Evolutionary conservation across 2,113 vertebrate genomes (phyloP).

Genomic region (Cyprinodon tularosa): DNA sequence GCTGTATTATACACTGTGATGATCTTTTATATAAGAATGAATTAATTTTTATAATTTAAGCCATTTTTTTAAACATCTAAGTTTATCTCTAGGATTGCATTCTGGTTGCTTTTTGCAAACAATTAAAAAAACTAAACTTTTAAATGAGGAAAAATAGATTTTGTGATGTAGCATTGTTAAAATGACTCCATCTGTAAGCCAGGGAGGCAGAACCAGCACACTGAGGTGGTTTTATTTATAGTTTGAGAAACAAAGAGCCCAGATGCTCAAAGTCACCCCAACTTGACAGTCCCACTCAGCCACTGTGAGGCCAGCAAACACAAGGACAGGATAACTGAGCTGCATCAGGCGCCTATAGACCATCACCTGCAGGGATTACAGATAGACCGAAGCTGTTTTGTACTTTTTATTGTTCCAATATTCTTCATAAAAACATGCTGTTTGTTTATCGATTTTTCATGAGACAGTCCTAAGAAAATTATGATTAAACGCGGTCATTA

Average conservation of each 20-base stretch:
- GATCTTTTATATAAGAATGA: too few relatives aligned
- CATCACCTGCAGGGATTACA: not conserved
- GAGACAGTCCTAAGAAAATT: too few relatives aligned
- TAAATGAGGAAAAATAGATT: not conserved
- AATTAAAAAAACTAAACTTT: not conserved
- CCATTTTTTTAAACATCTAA: not conserved
- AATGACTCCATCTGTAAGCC: not conserved
- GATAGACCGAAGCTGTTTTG: too few relatives aligned
- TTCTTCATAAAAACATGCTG: too few relatives aligned
- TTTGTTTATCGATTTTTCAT: too few relatives aligned
- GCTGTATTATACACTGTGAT: too few relatives aligned
- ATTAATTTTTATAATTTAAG: not conserved
- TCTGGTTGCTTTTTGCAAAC: not conserved
- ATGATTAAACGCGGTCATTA: not conserved
- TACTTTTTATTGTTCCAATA: not conserved
- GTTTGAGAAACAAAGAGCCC: not conserved
- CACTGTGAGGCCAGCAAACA: slow-evolving; percentile 4
- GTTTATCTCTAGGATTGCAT: not conserved
- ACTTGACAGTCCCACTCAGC: not conserved
- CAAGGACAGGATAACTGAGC: not conserved
- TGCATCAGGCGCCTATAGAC: not conserved
- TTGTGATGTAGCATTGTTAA: not conserved
- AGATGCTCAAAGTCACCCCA: slow-evolving; percentile 4
- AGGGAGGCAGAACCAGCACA: not conserved
- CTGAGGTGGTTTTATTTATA: not conserved